Percentiles rank a stretch among this genome's conserved stretches.
phyloP scores from a whole-genome alignment of 2,888 invertebrate genomes.

The Heliconius ismenius region DNA sequence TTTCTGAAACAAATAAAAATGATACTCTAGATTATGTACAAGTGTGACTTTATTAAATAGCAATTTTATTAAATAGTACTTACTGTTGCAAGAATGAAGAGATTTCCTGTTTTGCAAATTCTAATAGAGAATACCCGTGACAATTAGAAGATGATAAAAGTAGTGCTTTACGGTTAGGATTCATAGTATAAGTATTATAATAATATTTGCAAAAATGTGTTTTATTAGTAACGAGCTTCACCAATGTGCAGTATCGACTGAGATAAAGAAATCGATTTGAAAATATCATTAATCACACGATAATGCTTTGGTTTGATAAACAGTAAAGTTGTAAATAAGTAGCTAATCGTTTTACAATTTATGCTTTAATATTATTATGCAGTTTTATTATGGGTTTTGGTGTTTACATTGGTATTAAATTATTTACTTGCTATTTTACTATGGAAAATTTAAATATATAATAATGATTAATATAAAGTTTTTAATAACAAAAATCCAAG shows the following conservation, averaged over 20 bases:
- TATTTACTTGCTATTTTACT: too few species aligned
- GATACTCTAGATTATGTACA: not conserved
- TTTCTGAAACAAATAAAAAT: slow-evolving; percentile 75
- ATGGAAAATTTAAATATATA: too few species aligned
- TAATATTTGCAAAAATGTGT: slow-evolving; percentile 34
- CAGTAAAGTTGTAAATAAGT: not conserved
- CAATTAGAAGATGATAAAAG: slow-evolving; percentile 87
- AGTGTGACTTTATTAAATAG: not conserved
- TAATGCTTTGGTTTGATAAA: slow-evolving; percentile 23
- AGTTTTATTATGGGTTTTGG: too few species aligned
- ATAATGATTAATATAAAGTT: too few species aligned
- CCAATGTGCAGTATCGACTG: slow-evolving; percentile 17
- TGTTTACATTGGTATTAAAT: too few species aligned
- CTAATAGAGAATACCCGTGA: slow-evolving; percentile 84
- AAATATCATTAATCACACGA: slow-evolving; percentile 40
- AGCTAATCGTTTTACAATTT: not conserved
- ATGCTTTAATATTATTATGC: not conserved
- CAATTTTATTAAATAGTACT: slow-evolving; percentile 49
- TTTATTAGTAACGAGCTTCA: slow-evolving; percentile 24
- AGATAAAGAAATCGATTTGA: slow-evolving; percentile 36
- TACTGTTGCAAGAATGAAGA: slow-evolving; percentile 83
- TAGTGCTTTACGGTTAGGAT: slow-evolving; percentile 77
- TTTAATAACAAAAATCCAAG: too few species aligned
- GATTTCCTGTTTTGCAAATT: slow-evolving; percentile 85
- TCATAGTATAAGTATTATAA: slow-evolving; percentile 43